Percentiles rank a stretch among this genome's conserved stretches.
These are phyloP conservation scores for Drosophila sturtevanti DNA, from an alignment of 1,140 invertebrate species.

Conservation along the genomic window DNA sequence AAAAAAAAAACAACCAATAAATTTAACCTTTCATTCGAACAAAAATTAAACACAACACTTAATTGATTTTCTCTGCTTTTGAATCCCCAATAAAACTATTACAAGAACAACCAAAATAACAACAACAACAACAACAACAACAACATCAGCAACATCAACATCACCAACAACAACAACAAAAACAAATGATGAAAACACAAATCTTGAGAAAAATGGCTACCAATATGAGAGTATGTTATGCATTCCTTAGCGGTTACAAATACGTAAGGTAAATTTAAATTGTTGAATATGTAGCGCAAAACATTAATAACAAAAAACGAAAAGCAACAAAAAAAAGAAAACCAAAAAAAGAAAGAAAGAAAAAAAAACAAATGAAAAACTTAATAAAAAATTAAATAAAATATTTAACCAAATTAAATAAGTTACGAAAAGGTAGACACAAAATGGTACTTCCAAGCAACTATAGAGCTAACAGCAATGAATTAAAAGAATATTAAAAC, in stretches of 20 bases:
- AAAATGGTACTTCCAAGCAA: constrained; percentile 79
- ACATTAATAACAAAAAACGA: constrained; percentile 27
- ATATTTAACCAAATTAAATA: constrained; percentile 63
- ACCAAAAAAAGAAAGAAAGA: no score
- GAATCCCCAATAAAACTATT: constrained; percentile 23
- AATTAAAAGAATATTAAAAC: constrained; percentile 37
- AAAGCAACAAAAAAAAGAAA: constrained; percentile 25
- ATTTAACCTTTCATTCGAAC: constrained; percentile 71
- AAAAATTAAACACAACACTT: constrained; percentile 25
- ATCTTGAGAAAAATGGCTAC: constrained; percentile 30
- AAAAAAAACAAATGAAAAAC: constrained; percentile 6
- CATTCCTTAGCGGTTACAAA: constrained; percentile 70
- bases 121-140: constrained; percentile 26
- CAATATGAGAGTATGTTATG: constrained; percentile 55
- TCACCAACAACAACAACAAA: constrained; percentile 22
- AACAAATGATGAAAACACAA: constrained; percentile 35
- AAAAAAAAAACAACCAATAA: neutral
- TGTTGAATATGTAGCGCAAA: constrained; percentile 74
- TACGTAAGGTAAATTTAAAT: constrained; percentile 74
- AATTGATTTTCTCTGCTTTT: constrained; percentile 9
- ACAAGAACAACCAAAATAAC: constrained; percentile 28
- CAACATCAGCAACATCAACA: constrained; percentile 35
- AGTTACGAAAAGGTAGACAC: constrained; percentile 62
- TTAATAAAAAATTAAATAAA: constrained; percentile 38
- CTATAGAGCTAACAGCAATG: constrained; percentile 73